Evolutionary conservation across 2,888 invertebrate species (phyloP).

Genomic region (Eupelmus urozonus): DNA sequence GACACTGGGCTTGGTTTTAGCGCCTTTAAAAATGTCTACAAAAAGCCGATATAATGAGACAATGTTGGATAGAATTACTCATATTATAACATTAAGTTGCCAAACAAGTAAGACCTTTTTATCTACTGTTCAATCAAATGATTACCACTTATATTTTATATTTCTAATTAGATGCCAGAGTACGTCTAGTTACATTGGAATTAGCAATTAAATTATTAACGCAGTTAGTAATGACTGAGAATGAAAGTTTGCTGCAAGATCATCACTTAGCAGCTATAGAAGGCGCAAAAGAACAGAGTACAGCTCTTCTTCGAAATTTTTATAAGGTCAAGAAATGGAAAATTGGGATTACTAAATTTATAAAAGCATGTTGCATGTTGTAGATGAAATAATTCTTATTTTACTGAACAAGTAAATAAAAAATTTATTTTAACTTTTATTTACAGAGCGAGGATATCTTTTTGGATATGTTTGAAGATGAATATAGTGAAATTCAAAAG

Average conservation of each 20-base stretch:
- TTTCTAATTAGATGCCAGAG: conserved; percentile 84
- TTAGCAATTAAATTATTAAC: conserved; percentile 89
- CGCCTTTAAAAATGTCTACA: conserved; percentile 79
- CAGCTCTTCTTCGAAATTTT: conserved; percentile 91
- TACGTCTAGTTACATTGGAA: conserved; percentile 95
- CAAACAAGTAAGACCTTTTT: conserved; percentile 85
- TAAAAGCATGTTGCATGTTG: conserved; percentile 53
- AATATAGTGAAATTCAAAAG: conserved; percentile 95
- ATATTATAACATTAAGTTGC: conserved; percentile 90
- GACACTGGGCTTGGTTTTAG: conserved; percentile 87
- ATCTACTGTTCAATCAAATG: not conserved
- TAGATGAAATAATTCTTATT: not conserved
- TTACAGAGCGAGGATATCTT: conserved; percentile 95
- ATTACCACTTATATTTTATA: conserved; percentile 2
- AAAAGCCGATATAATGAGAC: conserved; percentile 88
- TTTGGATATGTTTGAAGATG: conserved; percentile 98
- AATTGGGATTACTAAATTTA: conserved; percentile 56
- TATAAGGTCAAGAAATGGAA: conserved; percentile 83
- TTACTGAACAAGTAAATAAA: not conserved
- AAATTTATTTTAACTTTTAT: conserved; percentile 14
- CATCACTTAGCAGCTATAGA: conserved; percentile 84
- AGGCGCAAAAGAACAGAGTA: conserved; percentile 88
- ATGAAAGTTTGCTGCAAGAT: conserved; percentile 82
- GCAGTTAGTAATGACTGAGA: conserved; percentile 82
- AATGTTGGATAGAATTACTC: conserved; percentile 89